Percentiles rank a stretch among this genome's conserved stretches.
These are phyloP conservation scores for Melanaphis sacchari DNA, from an alignment of 1,140 invertebrate species.

Conservation along the genomic window DNA sequence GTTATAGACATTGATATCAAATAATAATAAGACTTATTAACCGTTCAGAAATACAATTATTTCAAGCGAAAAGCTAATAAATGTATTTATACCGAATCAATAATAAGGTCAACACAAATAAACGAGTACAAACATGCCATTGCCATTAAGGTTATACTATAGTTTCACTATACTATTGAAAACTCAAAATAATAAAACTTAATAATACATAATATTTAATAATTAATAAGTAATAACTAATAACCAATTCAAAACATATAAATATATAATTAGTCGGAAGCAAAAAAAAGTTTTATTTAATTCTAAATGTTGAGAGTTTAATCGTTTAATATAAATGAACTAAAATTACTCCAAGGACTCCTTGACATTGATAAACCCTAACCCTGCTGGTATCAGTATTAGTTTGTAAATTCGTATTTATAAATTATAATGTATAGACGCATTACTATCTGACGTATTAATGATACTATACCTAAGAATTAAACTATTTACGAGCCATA, in stretches of 20 bases:
- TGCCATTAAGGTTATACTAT: not conserved
- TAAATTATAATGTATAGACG: not conserved
- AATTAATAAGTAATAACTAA: not conserved
- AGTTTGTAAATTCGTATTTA: not conserved
- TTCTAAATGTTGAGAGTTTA: not conserved
- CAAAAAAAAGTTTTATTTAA: not conserved
- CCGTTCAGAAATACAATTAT: not conserved
- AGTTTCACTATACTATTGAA: not conserved
- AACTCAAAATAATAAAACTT: conserved; percentile 17
- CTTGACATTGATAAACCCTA: conserved; percentile 57
- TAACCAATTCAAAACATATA: not conserved
- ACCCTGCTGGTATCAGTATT: conserved; percentile 33
- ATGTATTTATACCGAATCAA: conserved; percentile 8
- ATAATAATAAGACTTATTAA: not conserved
- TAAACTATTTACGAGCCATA: not conserved
- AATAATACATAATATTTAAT: not conserved
- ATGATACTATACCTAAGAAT: not conserved
- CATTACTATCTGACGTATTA: conserved; percentile 27
- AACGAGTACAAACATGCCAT: not conserved
- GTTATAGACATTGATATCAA: not conserved
- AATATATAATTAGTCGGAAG: not conserved
- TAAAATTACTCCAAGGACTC: conserved; percentile 53
- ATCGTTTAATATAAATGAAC: conserved; percentile 16
- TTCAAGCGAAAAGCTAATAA: not conserved
- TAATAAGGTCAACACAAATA: conserved; percentile 35